A percentile compares a stretch with the other conserved stretches of the same genome.
Evolutionary conservation across 2,888 invertebrate genomes (phyloP).

Genomic region (Cheilosia scutellata): DNA sequence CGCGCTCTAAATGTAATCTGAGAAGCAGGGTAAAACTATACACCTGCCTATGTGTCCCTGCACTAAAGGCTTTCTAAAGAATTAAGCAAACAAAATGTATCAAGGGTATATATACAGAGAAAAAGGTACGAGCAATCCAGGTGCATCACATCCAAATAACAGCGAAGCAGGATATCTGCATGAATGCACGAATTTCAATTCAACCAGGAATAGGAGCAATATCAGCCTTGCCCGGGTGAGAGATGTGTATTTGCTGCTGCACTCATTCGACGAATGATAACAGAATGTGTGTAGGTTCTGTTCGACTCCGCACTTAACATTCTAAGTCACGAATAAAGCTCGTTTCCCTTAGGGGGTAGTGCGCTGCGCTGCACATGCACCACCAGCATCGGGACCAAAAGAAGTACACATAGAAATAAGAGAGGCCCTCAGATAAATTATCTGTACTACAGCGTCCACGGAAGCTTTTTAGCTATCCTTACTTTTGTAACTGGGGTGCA

Average conservation of each 20-base stretch:
- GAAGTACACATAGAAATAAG: constrained; percentile 45
- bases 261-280: constrained; percentile 71
- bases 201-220: constrained; percentile 34
- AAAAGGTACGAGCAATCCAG: constrained; percentile 54
- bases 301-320: constrained; percentile 51
- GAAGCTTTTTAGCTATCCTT: constrained; percentile 72
- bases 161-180: constrained; percentile 63
- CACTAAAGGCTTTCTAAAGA: constrained; percentile 42
- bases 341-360: constrained; percentile 5
- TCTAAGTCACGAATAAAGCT: constrained; percentile 71
- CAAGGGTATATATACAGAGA: constrained; percentile 5
- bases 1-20: constrained; percentile 33
- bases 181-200: constrained; percentile 68
- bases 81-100: constrained; percentile 20
- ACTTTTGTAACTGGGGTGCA: constrained; percentile 57
- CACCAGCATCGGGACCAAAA: constrained; percentile 22
- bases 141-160: constrained; percentile 49
- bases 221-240: constrained; percentile 60
- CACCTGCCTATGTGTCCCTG: constrained; percentile 31
- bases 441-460: constrained; percentile 54
- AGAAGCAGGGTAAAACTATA: constrained; percentile 19
- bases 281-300: constrained; percentile 62
- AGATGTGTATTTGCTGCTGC: constrained; percentile 57
- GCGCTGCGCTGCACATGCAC: constrained; percentile 35
- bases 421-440: constrained; percentile 61